Evolutionary conservation across 2,113 vertebrate species (phyloP), one percentile per base, ranked within the genome.

Genomic region (Eulemur macaco): DNA sequence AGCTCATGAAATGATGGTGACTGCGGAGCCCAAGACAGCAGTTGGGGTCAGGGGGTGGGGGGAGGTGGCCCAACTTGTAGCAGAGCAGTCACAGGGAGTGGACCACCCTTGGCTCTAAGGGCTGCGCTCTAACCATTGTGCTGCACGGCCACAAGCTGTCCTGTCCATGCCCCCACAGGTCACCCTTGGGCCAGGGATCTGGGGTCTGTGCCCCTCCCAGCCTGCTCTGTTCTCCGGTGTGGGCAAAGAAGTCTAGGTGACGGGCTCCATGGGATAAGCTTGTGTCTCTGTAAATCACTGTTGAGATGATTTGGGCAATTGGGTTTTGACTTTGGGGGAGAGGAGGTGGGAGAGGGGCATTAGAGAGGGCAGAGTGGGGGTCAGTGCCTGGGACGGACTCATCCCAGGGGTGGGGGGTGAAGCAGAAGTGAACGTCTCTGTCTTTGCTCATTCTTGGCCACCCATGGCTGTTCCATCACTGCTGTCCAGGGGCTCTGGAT

Each of bases 321-420:
- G 34, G 50, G 6, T 73, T 84, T 89, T 64, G 54, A 50, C 66
- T 73, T 58, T 50, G 9, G 54, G 80, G 25, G 47, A 56, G 37
- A 60, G 42, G 50, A n/a, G 6, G 34, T 20, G 47, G 50, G 47
- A 39, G 6, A 20, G 3, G 63, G 56, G 31, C 64, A 37, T 90
- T 56, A 58, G 14, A 47, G n/a, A 39, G n/a, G n/a, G 15, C n/a
- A 50, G 1, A 8, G 0, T 4, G 2, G 12, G 54, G 45, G 25
- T 27, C 29, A 7, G 17, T 18, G 37, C 71, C 54, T 56, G 71
- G n/a, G 39, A n/a, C 21, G 73, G 34, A 13, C 47, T 21, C 8
- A 0, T 29, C 11, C 4, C 39, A 50, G 39, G 29, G 64, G 25
- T 23, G 56, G 25, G 66, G 47, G 27, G 1, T 27, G 63, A 50